phyloP scores from a whole-genome alignment of 1,140 invertebrate genomes.

The Bilobella aurantiaca region DNA sequence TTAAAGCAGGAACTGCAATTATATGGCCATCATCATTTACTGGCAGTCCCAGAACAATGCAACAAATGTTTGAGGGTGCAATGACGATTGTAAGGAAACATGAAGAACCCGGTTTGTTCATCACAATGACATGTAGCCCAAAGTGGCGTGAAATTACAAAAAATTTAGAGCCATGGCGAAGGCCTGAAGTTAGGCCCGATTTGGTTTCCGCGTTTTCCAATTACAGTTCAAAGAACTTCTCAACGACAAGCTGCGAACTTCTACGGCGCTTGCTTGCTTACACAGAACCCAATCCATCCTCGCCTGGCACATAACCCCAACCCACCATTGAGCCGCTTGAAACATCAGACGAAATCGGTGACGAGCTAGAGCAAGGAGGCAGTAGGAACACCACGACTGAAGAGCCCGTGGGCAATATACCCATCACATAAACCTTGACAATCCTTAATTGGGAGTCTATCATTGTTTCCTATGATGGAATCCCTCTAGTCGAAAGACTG shows the following conservation, averaged over 20 bases:
- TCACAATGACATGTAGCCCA: constrained; percentile 45
- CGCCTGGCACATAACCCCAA: too few species aligned
- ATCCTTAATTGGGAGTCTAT: too few species aligned
- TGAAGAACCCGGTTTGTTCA: constrained; percentile 43
- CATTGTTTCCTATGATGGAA: too few species aligned
- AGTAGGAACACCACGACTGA: too few species aligned
- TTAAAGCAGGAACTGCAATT: constrained; percentile 10
- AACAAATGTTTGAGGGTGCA: constrained; percentile 39
- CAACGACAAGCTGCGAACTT: constrained; percentile 39
- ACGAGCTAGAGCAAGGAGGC: too few species aligned
- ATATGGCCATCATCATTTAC: constrained; percentile 37
- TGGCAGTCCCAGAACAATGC: constrained; percentile 41
- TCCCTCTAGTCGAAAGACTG: too few species aligned
- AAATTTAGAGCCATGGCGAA: constrained; percentile 35
- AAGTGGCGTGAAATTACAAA: constrained; percentile 40
- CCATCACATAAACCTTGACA: too few species aligned
- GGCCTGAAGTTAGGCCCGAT: constrained; percentile 38
- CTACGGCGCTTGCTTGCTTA: too few species aligned
- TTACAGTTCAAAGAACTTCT: constrained; percentile 44
- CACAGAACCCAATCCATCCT: too few species aligned
- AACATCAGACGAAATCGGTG: too few species aligned
- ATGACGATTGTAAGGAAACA: constrained; percentile 39
- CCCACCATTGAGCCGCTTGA: too few species aligned
- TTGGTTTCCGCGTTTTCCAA: constrained; percentile 43
- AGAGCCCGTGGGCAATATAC: too few species aligned